A percentile compares a stretch with the other conserved stretches of the same genome.
Evolutionary conservation across 1,140 invertebrate species (phyloP).

Genomic region (Drosophila pandora): DNA sequence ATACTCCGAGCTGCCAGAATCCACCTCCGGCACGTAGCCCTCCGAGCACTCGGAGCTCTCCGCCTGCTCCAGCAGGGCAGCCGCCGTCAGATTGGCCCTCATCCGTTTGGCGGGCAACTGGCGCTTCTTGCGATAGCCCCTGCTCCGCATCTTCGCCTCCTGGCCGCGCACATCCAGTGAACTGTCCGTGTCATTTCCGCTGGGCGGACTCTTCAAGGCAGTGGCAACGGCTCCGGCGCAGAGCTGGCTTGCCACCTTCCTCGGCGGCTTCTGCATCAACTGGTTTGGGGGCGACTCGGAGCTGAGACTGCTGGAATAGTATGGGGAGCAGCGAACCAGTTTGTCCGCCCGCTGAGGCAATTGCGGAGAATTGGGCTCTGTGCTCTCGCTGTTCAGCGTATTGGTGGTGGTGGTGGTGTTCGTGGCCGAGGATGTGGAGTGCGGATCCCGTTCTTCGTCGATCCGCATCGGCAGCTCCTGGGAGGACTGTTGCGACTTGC

Average conservation of each 20-base stretch:
- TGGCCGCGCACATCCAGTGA: constrained; percentile 86
- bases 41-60: constrained; percentile 87
- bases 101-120: constrained; percentile 85
- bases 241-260: constrained; percentile 82
- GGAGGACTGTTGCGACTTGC: constrained; percentile 81
- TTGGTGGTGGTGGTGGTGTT: constrained; percentile 80
- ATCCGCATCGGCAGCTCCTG: constrained; percentile 72
- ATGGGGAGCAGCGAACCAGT: constrained; percentile 87
- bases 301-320: constrained; percentile 88
- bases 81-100: constrained; percentile 84
- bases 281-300: constrained; percentile 88
- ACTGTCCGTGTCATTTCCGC: constrained; percentile 88
- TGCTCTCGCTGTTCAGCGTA: constrained; percentile 75
- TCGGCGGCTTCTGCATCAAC: constrained; percentile 85
- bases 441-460: constrained; percentile 69
- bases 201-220: constrained; percentile 87
- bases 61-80: constrained; percentile 84
- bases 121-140: constrained; percentile 87
- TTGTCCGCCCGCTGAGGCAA: constrained; percentile 84
- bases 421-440: constrained; percentile 70
- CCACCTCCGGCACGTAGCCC: constrained; percentile 87
- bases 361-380: constrained; percentile 79
- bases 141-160: constrained; percentile 86
- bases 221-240: constrained; percentile 59
- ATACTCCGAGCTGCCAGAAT: constrained; percentile 87